A percentile compares a stretch with the other conserved stretches of the same genome.
Evolutionary conservation across 2,113 vertebrate genomes (phyloP).

Genomic region (Tichodroma muraria): DNA sequence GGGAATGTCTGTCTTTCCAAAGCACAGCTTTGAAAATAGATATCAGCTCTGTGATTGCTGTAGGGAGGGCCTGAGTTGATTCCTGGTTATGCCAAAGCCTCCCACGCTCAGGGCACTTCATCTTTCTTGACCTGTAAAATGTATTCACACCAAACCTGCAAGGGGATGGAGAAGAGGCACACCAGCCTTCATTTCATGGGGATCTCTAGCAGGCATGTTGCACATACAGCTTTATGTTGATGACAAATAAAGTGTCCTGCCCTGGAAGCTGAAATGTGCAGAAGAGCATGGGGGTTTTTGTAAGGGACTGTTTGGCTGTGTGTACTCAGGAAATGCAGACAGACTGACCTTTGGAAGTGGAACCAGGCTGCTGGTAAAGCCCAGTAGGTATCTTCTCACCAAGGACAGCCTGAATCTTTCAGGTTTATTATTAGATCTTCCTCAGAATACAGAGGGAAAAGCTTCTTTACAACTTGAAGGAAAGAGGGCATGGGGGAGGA

Average conservation of each 20-base stretch:
- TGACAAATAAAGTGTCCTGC: not conserved
- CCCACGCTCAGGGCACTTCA: not conserved
- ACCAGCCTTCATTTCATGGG: not conserved
- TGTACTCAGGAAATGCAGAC: not conserved
- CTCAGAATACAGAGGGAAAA: not conserved
- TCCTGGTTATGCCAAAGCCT: not conserved
- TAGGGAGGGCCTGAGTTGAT: not conserved
- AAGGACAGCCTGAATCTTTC: not conserved
- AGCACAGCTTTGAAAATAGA: not conserved
- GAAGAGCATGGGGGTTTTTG: not conserved
- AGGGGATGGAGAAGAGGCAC: not conserved
- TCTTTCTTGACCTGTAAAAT: not conserved
- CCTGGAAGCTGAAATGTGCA: not conserved
- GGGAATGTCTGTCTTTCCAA: not conserved
- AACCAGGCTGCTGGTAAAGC: not conserved
- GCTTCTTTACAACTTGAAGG: not conserved
- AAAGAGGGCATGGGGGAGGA: not conserved
- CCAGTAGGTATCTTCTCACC: not conserved
- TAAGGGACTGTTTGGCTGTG: not conserved
- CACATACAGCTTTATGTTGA: rapidly evolving
- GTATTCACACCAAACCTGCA: not conserved
- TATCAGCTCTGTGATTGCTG: not conserved
- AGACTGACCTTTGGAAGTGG: not conserved
- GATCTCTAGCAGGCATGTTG: not conserved
- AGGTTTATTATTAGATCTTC: not conserved